Percentiles rank a stretch among this genome's conserved stretches.
Evolutionary conservation across 2,888 invertebrate genomes (phyloP).

Genomic region (Glaucopsyche alexis): DNA sequence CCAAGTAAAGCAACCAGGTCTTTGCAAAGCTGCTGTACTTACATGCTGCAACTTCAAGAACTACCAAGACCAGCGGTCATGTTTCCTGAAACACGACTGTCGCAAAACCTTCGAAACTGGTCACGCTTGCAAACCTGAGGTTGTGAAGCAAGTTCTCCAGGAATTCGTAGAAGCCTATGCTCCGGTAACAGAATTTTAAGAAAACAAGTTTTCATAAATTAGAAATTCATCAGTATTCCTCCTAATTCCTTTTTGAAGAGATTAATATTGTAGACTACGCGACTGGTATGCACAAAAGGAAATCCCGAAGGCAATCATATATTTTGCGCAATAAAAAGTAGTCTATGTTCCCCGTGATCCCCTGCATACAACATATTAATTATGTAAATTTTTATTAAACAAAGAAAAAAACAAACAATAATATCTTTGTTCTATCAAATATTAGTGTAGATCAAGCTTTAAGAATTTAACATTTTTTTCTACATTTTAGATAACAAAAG

Average conservation of each 20-base stretch:
- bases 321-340: no score
- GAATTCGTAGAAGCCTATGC: conserved; percentile 53
- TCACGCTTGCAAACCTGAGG: conserved; percentile 47
- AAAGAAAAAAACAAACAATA: not conserved
- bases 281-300: not conserved
- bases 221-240: conserved; percentile 29
- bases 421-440: not conserved
- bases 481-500: not conserved
- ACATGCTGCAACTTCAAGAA: conserved; percentile 52
- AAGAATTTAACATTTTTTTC: not conserved
- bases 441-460: not conserved
- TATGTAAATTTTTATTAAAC: no score
- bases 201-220: not conserved
- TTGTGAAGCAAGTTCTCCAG: conserved; percentile 50
- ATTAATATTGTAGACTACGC: not conserved
- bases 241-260: not conserved
- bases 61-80: conserved; percentile 43
- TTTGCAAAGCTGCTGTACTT: conserved; percentile 59
- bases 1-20: conserved; percentile 42
- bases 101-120: conserved; percentile 43
- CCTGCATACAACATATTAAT: no score
- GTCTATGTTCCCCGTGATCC: no score
- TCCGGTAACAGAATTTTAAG: conserved; percentile 19
- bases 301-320: not conserved
- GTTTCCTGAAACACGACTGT: conserved; percentile 56